phyloP scores from a whole-genome alignment of 1,140 invertebrate genomes.

The Drosophila ananassae region DNA sequence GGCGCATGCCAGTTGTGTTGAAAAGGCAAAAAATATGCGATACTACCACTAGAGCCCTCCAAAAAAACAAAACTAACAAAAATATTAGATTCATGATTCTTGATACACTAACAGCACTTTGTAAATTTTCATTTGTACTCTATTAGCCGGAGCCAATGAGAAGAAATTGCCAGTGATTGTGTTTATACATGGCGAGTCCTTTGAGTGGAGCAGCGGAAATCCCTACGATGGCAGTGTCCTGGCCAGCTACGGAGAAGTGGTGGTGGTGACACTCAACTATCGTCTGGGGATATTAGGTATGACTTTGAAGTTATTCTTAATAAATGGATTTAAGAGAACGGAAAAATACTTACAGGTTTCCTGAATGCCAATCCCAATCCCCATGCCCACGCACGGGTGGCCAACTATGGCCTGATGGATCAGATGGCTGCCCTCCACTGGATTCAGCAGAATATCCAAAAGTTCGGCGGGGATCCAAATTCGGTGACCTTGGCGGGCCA shows the following conservation, averaged over 20 bases:
- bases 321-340: not conserved
- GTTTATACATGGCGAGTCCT: constrained; percentile 97
- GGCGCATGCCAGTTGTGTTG: constrained; percentile 21
- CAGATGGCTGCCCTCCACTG: constrained; percentile 95
- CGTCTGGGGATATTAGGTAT: constrained; percentile 94
- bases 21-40: constrained; percentile 8
- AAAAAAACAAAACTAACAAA: not conserved
- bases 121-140: constrained; percentile 36
- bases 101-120: constrained; percentile 27
- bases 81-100: constrained; percentile 27
- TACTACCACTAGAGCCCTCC: constrained; percentile 20
- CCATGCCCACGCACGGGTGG: constrained; percentile 91
- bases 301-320: not conserved
- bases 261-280: constrained; percentile 98
- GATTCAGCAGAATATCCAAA: constrained; percentile 95
- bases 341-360: constrained; percentile 84
- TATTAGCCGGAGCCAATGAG: constrained; percentile 85
- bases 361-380: constrained; percentile 93
- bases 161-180: constrained; percentile 93
- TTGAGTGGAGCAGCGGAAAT: constrained; percentile 97
- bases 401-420: constrained; percentile 97
- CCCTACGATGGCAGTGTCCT: constrained; percentile 97
- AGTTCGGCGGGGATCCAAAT: constrained; percentile 94
- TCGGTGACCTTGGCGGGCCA: constrained; percentile 97
- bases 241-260: constrained; percentile 94